Evolutionary conservation across 2,888 invertebrate genomes (phyloP).

Genomic region (Tetragonula carbonaria): DNA sequence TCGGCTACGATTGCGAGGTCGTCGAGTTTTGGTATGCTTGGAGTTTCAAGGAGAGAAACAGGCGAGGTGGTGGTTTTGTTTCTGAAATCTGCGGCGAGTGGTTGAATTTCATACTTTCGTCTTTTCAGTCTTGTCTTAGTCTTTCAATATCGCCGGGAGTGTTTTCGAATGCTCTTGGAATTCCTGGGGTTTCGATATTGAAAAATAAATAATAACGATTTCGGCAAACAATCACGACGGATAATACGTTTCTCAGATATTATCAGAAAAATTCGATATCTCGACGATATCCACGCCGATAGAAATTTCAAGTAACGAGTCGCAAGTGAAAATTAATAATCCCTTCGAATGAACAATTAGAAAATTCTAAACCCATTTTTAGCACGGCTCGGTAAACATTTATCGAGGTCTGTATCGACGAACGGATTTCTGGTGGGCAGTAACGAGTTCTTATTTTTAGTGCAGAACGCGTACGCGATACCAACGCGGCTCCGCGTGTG

Average conservation of each 20-base stretch:
- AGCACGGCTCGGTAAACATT: neutral
- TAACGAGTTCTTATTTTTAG: slow-evolving; percentile 35
- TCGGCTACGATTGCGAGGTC: too few relatives aligned
- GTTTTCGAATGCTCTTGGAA: too few relatives aligned
- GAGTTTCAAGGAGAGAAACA: neutral
- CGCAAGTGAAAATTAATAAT: neutral
- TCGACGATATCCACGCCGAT: neutral
- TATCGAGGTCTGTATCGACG: slow-evolving; percentile 4
- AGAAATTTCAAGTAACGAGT: neutral
- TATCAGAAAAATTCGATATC: neutral
- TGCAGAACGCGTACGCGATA: neutral
- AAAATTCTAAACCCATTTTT: slow-evolving; percentile 1
- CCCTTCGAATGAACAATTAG: neutral
- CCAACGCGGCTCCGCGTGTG: neutral
- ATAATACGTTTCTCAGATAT: neutral
- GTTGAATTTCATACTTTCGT: neutral
- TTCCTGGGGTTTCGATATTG: too few relatives aligned
- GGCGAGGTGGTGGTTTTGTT: too few relatives aligned
- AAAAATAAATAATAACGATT: too few relatives aligned
- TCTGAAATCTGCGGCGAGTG: too few relatives aligned
- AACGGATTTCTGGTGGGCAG: slow-evolving; percentile 5
- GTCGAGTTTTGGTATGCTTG: neutral
- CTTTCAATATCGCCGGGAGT: neutral
- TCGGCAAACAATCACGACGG: too few relatives aligned
- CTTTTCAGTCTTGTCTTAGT: too few relatives aligned